These are phyloP conservation scores for Pseudomyrmex cubaensis DNA, from an alignment of 1,140 invertebrate genomes.

Conservation along the genomic window DNA sequence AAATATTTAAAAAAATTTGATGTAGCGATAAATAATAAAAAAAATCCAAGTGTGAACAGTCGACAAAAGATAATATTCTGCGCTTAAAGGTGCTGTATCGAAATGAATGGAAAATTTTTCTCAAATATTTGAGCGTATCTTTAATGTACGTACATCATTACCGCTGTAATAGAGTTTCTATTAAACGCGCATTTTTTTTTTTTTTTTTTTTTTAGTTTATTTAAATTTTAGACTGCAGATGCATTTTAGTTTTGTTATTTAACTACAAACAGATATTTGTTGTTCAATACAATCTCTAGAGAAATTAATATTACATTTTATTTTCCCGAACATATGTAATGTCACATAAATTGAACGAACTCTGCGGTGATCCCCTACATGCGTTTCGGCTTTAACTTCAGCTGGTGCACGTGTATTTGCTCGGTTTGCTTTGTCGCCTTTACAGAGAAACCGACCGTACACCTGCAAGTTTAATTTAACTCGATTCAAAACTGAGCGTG, in stretches of 20 bases:
- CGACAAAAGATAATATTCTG: neutral
- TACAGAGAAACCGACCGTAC: neutral
- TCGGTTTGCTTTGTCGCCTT: conserved; percentile 20
- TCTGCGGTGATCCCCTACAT: neutral
- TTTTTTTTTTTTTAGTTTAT: no score
- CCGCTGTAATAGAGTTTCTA: no score
- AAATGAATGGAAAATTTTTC: neutral
- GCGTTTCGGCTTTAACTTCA: conserved; percentile 30
- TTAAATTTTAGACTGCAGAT: neutral
- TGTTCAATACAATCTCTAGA: neutral
- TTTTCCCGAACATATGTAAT: neutral
- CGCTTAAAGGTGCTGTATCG: conserved; percentile 36
- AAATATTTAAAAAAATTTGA: neutral
- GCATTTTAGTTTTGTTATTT: neutral
- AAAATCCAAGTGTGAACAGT: conserved; percentile 25
- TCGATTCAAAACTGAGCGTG: neutral
- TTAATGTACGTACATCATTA: no score
- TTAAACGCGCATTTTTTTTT: no score
- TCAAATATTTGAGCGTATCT: neutral
- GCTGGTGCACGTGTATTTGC: neutral
- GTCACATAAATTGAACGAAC: neutral
- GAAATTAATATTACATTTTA: conserved; percentile 19
- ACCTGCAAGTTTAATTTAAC: conserved; percentile 42
- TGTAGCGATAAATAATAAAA: conserved; percentile 5
- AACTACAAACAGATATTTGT: neutral